phyloP scores from a whole-genome alignment of 1,140 invertebrate genomes.

The Cecropterus lyciades region DNA sequence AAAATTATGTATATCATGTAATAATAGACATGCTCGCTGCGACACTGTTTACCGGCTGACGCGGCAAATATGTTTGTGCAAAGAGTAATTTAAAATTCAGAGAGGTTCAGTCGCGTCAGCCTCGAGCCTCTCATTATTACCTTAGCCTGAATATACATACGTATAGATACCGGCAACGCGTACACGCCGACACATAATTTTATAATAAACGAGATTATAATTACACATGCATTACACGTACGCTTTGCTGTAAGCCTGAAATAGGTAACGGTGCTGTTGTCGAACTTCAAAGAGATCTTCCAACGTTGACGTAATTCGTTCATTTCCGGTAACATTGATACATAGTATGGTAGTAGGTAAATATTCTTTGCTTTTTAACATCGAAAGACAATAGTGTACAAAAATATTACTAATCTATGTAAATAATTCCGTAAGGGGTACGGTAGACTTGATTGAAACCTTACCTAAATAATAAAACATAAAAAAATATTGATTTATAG shows the following conservation, averaged over 20 bases:
- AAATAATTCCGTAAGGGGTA: too few species aligned
- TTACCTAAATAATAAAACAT: too few species aligned
- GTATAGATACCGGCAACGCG: constrained; percentile 8
- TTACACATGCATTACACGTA: constrained; percentile 15
- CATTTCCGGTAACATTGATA: too few species aligned
- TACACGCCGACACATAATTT: constrained; percentile 21
- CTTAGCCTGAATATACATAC: constrained; percentile 48
- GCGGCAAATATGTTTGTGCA: constrained; percentile 68
- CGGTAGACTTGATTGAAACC: too few species aligned
- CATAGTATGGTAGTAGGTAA: too few species aligned
- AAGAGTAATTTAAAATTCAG: constrained; percentile 80
- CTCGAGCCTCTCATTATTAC: constrained; percentile 63
- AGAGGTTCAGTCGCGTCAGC: constrained; percentile 56
- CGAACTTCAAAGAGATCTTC: neutral
- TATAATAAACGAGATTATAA: constrained; percentile 17
- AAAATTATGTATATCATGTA: constrained; percentile 1
- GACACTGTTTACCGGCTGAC: constrained; percentile 59
- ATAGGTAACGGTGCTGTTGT: neutral
- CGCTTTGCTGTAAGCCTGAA: neutral
- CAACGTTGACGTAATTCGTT: constrained; percentile 4
- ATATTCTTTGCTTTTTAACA: too few species aligned
- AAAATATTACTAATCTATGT: too few species aligned
- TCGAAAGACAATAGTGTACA: too few species aligned
- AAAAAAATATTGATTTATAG: too few species aligned
- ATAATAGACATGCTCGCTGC: constrained; percentile 3